phyloP scores from a whole-genome alignment of 2,888 invertebrate genomes.

The Penaeus monodon region DNA sequence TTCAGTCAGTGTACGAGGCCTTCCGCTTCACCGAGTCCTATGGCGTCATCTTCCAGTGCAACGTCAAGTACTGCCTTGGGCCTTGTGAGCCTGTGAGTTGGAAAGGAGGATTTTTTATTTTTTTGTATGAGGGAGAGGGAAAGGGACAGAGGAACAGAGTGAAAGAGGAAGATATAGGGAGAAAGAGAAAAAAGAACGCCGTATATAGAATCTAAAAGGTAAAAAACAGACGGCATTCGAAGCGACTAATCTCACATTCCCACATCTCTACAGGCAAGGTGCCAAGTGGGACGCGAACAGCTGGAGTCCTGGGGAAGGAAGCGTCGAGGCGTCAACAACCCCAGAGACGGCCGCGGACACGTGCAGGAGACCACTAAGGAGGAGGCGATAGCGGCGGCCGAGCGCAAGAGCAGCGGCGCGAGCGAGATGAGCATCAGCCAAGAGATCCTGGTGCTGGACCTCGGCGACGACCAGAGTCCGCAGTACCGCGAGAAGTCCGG shows the following conservation, averaged over 20 bases:
- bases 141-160: too few species aligned
- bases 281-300: slow-evolving; percentile 91
- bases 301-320: slow-evolving; percentile 92
- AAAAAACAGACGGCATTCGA: too few species aligned
- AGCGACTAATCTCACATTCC: not conserved
- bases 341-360: slow-evolving; percentile 74
- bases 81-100: slow-evolving; percentile 89
- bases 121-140: too few species aligned
- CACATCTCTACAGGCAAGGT: slow-evolving; percentile 71
- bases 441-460: slow-evolving; percentile 92
- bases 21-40: slow-evolving; percentile 96
- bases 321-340: slow-evolving; percentile 77
- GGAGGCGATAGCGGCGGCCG: slow-evolving; percentile 59
- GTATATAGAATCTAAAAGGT: too few species aligned
- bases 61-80: slow-evolving; percentile 94
- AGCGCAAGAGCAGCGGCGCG: slow-evolving; percentile 68
- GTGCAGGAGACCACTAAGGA: slow-evolving; percentile 73
- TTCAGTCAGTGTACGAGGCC: slow-evolving; percentile 92
- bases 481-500: slow-evolving; percentile 58
- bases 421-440: slow-evolving; percentile 94
- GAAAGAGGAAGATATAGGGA: too few species aligned
- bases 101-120: too few species aligned
- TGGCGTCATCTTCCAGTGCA: slow-evolving; percentile 96
- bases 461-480: slow-evolving; percentile 80
- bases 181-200: too few species aligned